Evolutionary conservation across 2,888 invertebrate species (phyloP).

Genomic region (Apomyelois bistriatella): DNA sequence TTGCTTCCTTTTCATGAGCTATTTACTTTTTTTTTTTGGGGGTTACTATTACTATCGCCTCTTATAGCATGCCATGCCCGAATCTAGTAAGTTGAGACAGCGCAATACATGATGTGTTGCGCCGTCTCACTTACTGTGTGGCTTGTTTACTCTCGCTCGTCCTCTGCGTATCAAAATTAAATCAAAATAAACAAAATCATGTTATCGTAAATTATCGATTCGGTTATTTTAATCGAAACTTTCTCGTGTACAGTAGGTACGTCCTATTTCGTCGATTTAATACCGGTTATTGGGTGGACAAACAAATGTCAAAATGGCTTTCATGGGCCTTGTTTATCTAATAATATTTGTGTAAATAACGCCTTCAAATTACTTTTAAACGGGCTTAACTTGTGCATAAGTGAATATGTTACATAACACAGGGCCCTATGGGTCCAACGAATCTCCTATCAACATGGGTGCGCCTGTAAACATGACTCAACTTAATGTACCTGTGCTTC

Average conservation of each 20-base stretch:
- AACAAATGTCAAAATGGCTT: constrained; percentile 62
- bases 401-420: constrained; percentile 63
- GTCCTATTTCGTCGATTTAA: constrained; percentile 12
- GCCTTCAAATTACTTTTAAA: constrained; percentile 26
- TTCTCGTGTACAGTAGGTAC: not conserved
- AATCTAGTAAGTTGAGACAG: too few species aligned
- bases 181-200: too few species aligned
- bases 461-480: constrained; percentile 50
- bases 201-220: not conserved
- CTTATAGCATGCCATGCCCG: too few species aligned
- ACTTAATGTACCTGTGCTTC: constrained; percentile 43
- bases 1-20: too few species aligned
- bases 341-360: constrained; percentile 30
- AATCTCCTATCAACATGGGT: constrained; percentile 52
- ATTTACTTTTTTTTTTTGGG: too few species aligned
- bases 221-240: not conserved
- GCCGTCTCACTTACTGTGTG: too few species aligned
- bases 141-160: too few species aligned
- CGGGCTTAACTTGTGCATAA: constrained; percentile 22
- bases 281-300: constrained; percentile 23
- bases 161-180: too few species aligned
- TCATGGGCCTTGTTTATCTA: constrained; percentile 50
- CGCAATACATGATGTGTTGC: too few species aligned
- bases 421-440: constrained; percentile 58
- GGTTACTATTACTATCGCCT: too few species aligned